Base-by-base conservation (phyloP, 1,140 invertebrate genomes). In the Nixonia krombeini region DNA sequence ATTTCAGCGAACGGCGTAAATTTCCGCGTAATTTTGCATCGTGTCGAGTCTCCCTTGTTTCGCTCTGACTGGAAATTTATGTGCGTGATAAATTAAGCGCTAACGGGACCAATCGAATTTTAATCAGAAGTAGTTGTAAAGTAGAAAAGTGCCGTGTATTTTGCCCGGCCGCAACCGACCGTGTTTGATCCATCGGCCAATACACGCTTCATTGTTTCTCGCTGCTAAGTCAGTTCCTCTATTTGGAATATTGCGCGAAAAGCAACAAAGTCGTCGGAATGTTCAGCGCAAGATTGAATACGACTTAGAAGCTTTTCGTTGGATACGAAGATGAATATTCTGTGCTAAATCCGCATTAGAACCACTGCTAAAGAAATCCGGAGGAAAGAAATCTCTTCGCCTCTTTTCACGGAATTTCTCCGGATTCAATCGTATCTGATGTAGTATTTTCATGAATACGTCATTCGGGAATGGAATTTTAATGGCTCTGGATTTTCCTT, bases 251-350 rank as follows among this genome's bases (percentile, higher is more conserved):
- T n/a, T n/a, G n/a, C n/a, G n/a, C n/a, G n/a, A n/a, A n/a, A n/a
- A n/a, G n/a, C n/a, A n/a, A n/a, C n/a, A n/a, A 65, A 56, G 50
- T 56, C 51, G 51, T 56, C 46, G 61, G 42, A 47, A 52, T 65
- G 41, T 65, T 57, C 52, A 52, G 47, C 42, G 41, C 52, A 51
- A 51, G 31, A 68, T 40, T 51, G 41, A 52, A 61, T 29, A 37
- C 41, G 47, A 57, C 61, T 57, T 40, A 57, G 62, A 49, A 67
- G 55, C 40, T 62, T 57, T 52, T 5, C 18, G 29, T 49, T 18
- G 58, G 55, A 59, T 61, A 59, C 47, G 49, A 59, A 79, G 80
- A 83, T 82, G 81, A 82, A 83, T 83, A 83, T 83, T 82, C 80
- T 62, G 76, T 64, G 73, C 56, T 78, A 78, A 82, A 78, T 76